These are phyloP conservation scores for Perca schrenkii DNA, from an alignment of 2,113 vertebrate species.

Conservation along the genomic window DNA sequence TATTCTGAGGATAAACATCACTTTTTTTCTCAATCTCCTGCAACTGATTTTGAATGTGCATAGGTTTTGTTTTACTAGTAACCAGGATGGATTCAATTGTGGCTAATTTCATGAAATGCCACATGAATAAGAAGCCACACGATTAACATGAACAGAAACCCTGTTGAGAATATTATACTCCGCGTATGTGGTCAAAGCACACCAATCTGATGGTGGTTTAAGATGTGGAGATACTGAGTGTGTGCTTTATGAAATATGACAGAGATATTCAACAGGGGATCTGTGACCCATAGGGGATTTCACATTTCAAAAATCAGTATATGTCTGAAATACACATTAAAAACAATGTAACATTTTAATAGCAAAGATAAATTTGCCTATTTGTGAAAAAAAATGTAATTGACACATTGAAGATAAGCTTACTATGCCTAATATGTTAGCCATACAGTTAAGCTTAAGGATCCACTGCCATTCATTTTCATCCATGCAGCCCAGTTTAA, in stretches of 20 bases:
- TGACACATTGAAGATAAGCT: no score
- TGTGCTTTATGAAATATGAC: not conserved
- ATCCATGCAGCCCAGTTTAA: no score
- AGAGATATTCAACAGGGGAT: no score
- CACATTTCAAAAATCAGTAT: no score
- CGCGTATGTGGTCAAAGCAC: not conserved
- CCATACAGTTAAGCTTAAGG: no score
- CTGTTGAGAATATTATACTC: not conserved
- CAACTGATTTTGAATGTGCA: not conserved
- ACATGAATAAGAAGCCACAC: conserved; percentile 28
- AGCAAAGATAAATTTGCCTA: no score
- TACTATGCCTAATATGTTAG: no score
- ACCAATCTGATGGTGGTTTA: conserved; percentile 1
- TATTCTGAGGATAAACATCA: not conserved
- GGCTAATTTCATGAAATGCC: conserved; percentile 41
- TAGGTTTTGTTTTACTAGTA: conserved; percentile 63
- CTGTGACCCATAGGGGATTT: no score
- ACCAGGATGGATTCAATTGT: conserved; percentile 7
- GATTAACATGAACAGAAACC: conserved; percentile 34
- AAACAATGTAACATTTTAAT: no score
- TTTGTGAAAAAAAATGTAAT: no score
- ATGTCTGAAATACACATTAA: no score
- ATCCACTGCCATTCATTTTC: no score
- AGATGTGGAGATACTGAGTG: not conserved
- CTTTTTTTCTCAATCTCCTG: not conserved